phyloP scores from a whole-genome alignment of 2,797 vertebrate genomes.

The Helicolenus hilgendorfi region DNA sequence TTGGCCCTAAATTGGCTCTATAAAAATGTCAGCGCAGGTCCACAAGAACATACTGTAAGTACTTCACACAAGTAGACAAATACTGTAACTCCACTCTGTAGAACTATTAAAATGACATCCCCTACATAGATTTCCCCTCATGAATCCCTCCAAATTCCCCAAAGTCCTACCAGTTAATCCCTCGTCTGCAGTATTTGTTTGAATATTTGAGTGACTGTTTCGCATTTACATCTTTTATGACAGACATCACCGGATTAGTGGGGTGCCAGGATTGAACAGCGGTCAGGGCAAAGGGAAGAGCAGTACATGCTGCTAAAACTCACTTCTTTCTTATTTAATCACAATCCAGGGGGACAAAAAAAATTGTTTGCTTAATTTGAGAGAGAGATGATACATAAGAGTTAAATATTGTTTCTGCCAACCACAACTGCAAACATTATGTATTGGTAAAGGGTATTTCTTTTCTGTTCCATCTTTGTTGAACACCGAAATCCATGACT shows the following conservation, averaged over 20 bases:
- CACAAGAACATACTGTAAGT: background rate
- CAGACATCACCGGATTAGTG: background rate
- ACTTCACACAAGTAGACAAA: background rate
- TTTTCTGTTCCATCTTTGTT: background rate
- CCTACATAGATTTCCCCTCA: background rate
- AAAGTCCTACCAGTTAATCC: background rate
- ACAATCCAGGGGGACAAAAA: background rate
- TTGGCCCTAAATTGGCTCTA: background rate
- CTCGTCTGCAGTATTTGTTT: background rate
- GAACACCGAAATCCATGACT: background rate
- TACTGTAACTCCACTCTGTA: background rate
- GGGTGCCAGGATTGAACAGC: background rate
- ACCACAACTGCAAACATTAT: background rate
- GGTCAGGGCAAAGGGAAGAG: slow-evolving; percentile 1
- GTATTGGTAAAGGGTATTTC: background rate
- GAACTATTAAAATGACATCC: background rate
- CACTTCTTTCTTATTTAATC: background rate
- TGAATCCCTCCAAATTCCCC: background rate
- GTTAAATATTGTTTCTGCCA: background rate
- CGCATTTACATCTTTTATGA: slow-evolving; percentile 7
- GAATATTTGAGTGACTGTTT: slow-evolving; percentile 8
- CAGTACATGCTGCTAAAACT: background rate
- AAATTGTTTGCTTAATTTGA: background rate
- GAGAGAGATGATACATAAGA: background rate
- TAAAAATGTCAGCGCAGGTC: slow-evolving; percentile 6